A percentile compares a stretch with the other conserved stretches of the same genome.
These are phyloP conservation scores for Oxyruncus cristatus DNA, from an alignment of 2,113 vertebrate genomes.

Conservation along the genomic window DNA sequence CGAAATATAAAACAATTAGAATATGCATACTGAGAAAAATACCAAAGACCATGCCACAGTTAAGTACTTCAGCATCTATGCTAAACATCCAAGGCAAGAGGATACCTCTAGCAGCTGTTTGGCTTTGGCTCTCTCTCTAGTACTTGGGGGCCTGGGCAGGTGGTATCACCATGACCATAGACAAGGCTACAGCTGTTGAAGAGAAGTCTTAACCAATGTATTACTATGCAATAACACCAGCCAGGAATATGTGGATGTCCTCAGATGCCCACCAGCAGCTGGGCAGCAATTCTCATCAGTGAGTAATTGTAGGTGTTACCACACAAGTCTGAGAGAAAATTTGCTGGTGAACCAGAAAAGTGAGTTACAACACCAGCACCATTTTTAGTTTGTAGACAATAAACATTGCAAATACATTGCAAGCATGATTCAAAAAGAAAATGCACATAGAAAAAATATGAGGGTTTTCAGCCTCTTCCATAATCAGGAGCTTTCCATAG, in stretches of 20 bases:
- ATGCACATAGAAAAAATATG: background rate
- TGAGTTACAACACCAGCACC: rapidly evolving
- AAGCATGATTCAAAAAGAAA: background rate
- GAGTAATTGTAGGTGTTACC: background rate
- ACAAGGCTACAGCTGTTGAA: background rate
- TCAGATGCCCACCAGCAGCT: background rate
- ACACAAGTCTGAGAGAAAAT: background rate
- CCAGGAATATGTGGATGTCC: background rate
- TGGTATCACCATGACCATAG: background rate
- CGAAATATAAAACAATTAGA: background rate
- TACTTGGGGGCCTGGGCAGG: background rate
- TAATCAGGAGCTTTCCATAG: background rate
- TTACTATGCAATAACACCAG: background rate
- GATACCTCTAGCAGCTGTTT: background rate
- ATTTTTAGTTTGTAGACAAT: background rate
- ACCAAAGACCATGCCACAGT: background rate
- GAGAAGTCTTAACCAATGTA: background rate
- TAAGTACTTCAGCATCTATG: background rate
- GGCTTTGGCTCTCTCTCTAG: background rate
- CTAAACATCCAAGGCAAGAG: background rate
- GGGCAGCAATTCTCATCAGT: rapidly evolving
- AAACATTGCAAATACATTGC: background rate
- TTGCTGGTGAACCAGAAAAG: background rate
- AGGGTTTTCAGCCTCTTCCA: background rate
- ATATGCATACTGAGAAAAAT: background rate